Percentiles rank a stretch among this genome's conserved stretches.
These are phyloP conservation scores for Tachina grossa DNA, from an alignment of 2,888 invertebrate genomes.

Conservation along the genomic window DNA sequence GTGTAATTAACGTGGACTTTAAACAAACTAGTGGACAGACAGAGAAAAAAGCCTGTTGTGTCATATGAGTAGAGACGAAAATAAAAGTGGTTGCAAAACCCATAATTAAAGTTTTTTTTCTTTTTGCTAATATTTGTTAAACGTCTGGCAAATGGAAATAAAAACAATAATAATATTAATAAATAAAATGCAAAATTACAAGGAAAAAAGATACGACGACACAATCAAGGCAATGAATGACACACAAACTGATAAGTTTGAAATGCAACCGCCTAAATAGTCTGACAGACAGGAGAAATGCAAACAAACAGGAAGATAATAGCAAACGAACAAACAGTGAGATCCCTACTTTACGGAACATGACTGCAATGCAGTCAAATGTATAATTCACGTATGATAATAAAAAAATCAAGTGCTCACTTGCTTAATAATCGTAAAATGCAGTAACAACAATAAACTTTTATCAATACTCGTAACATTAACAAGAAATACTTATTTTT, in stretches of 20 bases:
- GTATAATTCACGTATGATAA: conserved; percentile 11
- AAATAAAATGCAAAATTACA: conserved; percentile 29
- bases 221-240: conserved; percentile 9
- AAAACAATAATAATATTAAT: conserved; percentile 24
- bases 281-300: neutral
- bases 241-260: conserved; percentile 4
- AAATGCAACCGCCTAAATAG: conserved; percentile 13
- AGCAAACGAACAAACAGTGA: neutral
- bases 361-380: neutral
- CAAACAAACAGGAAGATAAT: neutral
- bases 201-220: conserved; percentile 18
- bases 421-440: conserved; percentile 33
- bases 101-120: conserved; percentile 78
- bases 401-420: conserved; percentile 1
- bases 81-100: conserved; percentile 68
- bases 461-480: too few species aligned
- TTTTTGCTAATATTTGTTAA: conserved; percentile 78
- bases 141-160: conserved; percentile 76
- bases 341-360: conserved; percentile 3
- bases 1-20: conserved; percentile 26
- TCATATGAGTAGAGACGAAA: conserved; percentile 16
- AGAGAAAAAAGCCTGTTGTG: neutral
- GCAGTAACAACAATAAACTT: too few species aligned
- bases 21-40: conserved; percentile 16
- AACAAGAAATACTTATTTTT: neutral